Conservation (phyloP, 2,888 invertebrate species). For the Troides aeacus region DNA sequence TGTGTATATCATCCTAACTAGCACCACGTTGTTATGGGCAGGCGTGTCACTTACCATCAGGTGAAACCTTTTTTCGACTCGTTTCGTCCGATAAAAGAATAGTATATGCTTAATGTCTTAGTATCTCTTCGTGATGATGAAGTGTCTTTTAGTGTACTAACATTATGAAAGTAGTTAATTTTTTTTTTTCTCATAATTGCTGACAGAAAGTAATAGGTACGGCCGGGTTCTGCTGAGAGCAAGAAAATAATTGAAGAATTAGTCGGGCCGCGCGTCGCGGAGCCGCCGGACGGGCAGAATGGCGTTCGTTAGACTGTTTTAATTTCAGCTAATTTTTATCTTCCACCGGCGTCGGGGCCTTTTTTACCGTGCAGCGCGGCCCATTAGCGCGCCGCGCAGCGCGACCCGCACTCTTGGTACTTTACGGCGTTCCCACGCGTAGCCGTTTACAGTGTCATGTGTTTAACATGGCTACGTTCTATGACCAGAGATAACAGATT, state of each 20-base stretch:
- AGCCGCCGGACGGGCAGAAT: constrained; percentile 54
- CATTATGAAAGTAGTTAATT: no score
- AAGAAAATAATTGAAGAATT: constrained; percentile 31
- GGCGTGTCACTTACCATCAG: no score
- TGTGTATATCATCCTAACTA: no score
- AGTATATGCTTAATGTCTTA: neutral
- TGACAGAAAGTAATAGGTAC: neutral
- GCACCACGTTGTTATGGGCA: no score
- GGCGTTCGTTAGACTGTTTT: constrained; percentile 78
- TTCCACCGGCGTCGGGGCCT: constrained; percentile 61
- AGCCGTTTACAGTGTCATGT: neutral
- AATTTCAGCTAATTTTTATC: constrained; percentile 81
- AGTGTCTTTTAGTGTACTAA: no score
- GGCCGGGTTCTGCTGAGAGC: constrained; percentile 1
- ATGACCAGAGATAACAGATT: no score
- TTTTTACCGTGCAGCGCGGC: constrained; percentile 69
- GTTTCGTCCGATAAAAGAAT: no score
- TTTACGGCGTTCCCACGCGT: constrained; percentile 33
- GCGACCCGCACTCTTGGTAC: constrained; percentile 48
- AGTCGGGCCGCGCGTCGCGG: constrained; percentile 28
- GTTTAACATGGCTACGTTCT: neutral
- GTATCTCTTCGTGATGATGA: no score
- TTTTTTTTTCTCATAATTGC: neutral
- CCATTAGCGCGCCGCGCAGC: constrained; percentile 60
- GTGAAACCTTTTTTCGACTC: no score